Conservation (phyloP, 2,113 vertebrate genomes). For the Nansenia antarctica region DNA sequence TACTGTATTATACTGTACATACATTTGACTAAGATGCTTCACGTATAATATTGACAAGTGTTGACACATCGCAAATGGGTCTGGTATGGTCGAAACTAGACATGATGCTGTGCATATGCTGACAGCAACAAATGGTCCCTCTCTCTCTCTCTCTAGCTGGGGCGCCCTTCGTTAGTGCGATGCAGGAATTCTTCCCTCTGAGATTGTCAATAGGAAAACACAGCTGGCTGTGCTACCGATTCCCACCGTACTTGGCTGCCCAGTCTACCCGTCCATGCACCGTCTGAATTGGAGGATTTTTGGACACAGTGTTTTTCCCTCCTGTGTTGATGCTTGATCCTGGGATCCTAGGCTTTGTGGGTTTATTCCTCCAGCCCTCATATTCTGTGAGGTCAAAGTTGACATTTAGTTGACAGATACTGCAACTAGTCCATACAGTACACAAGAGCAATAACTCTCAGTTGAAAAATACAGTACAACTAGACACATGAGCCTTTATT, state of each 20-base stretch:
- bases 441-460: background rate
- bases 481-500: background rate
- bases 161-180: constrained; percentile 15
- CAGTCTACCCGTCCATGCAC: constrained; percentile 88
- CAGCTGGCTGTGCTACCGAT: constrained; percentile 65
- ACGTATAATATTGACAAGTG: background rate
- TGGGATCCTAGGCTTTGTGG: constrained; percentile 62
- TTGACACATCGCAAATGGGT: background rate
- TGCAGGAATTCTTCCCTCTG: constrained; percentile 10
- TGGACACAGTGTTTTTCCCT: constrained; percentile 62
- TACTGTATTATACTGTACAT: background rate
- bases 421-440: background rate
- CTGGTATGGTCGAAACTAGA: background rate
- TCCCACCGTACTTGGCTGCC: constrained; percentile 84
- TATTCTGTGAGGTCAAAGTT: constrained; percentile 72
- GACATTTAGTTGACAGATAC: no score
- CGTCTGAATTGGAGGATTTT: constrained; percentile 65
- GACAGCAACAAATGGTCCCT: background rate
- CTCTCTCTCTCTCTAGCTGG: background rate
- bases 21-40: background rate
- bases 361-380: constrained; percentile 76
- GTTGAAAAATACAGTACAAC: background rate
- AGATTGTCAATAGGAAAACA: background rate
- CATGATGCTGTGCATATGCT: background rate
- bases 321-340: constrained; percentile 62